Evolutionary conservation across 2,113 vertebrate genomes (phyloP), one percentile per base, ranked within the genome.

Genomic region (Mellivora capensis): DNA sequence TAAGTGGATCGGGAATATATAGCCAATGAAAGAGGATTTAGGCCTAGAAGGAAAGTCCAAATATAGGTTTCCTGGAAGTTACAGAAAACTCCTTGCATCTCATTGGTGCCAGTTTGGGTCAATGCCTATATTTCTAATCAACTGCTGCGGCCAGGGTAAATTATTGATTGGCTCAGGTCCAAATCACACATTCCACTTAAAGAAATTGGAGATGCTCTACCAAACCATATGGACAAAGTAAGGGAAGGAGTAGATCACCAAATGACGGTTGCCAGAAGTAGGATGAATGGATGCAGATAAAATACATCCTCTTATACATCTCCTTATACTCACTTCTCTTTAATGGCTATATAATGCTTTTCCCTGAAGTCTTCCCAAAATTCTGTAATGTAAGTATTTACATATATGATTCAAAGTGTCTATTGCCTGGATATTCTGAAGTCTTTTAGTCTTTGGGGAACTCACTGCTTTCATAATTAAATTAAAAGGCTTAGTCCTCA

Each of bases 401-500:
- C 7, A 62, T 94, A 54, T 69, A 67, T 96, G 93, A 96, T 85
- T 31, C 82, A 94, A 96, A 76, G 31, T 85, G 23, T 76, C 64
- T 91, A 42, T 59, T 88, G 52, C 69, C 27, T 88, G 79, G 34
- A 39, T 49, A 52, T 49, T 85, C 61, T 69, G 27, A 87, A 87
- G 59, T 84, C 39, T 90, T 83, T 59, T 72, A 42, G 76, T 17
- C 23, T 88, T 87, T 72, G 6, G 27, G 37, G 72, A 93, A 87
- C 3, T 23, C 23, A 81, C 39, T 87, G 44, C 37, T 82, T 81
- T 88, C 34, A 82, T 81, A 93, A 88, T 96, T 94, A 93, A 82
- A 91, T 82, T 91, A 89, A 94, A 93, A 85, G 42, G 34, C 90
- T 87, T 69, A 91, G 34, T 71, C 72, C 11, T 10, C 17, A 88